Percentiles rank a stretch among this genome's conserved stretches.
phyloP scores from a whole-genome alignment of 2,888 invertebrate species.

The Pterostichus madidus region DNA sequence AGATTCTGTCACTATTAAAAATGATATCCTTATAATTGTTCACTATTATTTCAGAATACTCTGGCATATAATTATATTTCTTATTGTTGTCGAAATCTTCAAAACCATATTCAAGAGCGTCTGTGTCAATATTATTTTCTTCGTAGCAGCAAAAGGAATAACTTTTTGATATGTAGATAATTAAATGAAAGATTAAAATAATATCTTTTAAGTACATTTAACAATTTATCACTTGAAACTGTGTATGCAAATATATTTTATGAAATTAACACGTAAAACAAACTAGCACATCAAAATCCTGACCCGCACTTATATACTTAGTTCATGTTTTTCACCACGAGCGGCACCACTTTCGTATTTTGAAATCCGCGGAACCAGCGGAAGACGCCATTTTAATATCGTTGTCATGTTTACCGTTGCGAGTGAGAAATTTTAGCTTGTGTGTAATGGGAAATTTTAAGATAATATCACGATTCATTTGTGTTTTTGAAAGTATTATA shows the following conservation, averaged over 20 bases:
- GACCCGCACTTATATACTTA: background rate
- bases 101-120: background rate
- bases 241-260: slow-evolving; percentile 9
- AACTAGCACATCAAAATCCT: background rate
- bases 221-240: background rate
- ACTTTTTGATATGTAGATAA: background rate
- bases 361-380: slow-evolving; percentile 64
- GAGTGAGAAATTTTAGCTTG: slow-evolving; percentile 47
- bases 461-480: slow-evolving; percentile 65
- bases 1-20: slow-evolving; percentile 31
- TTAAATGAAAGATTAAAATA: background rate
- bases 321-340: no score
- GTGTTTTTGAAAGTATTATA: slow-evolving; percentile 64
- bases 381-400: slow-evolving; percentile 66
- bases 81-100: background rate
- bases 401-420: slow-evolving; percentile 67
- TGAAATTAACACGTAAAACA: background rate
- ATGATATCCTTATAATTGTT: background rate
- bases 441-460: slow-evolving; percentile 67
- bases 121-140: background rate
- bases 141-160: background rate
- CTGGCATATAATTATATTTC: slow-evolving; percentile 6
- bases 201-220: slow-evolving; percentile 21
- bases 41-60: slow-evolving; percentile 12
- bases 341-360: slow-evolving; percentile 51